Evolutionary conservation across 2,797 vertebrate species (phyloP).

Genomic region (Gymnocypris eckloni): DNA sequence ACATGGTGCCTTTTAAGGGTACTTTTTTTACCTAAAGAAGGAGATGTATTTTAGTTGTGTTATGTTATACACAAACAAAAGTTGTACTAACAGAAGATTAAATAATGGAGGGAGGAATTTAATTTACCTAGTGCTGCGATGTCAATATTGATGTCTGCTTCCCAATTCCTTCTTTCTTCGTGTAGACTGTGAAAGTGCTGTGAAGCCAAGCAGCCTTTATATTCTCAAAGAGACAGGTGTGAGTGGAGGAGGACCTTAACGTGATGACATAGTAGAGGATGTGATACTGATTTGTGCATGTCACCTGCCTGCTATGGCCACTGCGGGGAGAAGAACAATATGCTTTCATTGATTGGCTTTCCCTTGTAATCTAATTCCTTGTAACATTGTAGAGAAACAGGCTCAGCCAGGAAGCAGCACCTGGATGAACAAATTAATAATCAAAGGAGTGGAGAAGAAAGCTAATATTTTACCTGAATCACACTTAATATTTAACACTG

Average conservation of each 20-base stretch:
- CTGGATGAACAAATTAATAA: not conserved
- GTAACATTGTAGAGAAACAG: conserved; percentile 20
- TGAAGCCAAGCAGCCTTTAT: conserved; percentile 76
- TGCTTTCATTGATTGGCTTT: not conserved
- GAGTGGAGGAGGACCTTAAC: conserved; percentile 67
- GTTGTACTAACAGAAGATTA: not conserved
- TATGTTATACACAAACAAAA: not conserved
- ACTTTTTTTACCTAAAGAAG: conserved; percentile 15
- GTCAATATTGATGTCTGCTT: not conserved
- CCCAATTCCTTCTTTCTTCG: conserved; percentile 40
- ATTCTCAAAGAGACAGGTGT: conserved; percentile 59
- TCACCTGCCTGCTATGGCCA: conserved; percentile 57
- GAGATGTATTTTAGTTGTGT: not conserved
- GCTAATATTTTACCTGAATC: conserved; percentile 6
- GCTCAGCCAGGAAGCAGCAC: conserved; percentile 4
- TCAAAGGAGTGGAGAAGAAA: not conserved
- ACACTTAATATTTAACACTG: not conserved
- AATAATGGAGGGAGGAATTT: not conserved
- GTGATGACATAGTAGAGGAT: conserved; percentile 68
- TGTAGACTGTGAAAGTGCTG: conserved; percentile 66
- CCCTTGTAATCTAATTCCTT: conserved; percentile 31
- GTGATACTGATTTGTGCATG: conserved; percentile 48
- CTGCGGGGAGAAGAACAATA: conserved; percentile 13
- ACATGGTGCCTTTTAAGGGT: conserved; percentile 77
- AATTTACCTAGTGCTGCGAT: conserved; percentile 16